Evolutionary conservation across 1,140 invertebrate species (phyloP), one percentile per base, ranked within the genome.

Genomic region (Zaprionus vittiger): DNA sequence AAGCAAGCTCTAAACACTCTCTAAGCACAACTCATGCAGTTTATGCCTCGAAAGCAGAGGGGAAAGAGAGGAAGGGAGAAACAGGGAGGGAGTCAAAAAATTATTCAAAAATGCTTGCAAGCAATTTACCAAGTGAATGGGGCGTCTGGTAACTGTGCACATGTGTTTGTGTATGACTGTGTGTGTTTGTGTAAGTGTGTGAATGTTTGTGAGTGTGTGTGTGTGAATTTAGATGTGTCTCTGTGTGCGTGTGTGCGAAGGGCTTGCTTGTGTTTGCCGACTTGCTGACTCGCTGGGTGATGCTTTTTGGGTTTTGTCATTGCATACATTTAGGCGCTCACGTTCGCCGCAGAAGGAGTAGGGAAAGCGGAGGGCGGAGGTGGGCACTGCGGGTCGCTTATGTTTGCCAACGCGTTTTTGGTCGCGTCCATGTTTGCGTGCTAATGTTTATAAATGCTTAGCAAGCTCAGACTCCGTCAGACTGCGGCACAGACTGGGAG

Each of bases 361-460:
- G 31, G 20, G 11, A 7, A 6, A 14, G 17, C 28, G 22, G 24
- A 11, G 14, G 26, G 38, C 28, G 26, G 5, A 15, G 17, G 3
- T n/a, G 26, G 41, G 7, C 62, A 24, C 17, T 49, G 47, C 2
- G 44, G 49, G 56, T 59, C 62, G 55, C 61, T 70, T 76, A 79
- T 78, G 79, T 90, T 80, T 91, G 83, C 73, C 71, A 86, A 80
- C 80, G 83, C 85, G 83, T 86, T 86, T 86, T 86, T 81, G 80
- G 83, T 71, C 83, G 83, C 83, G 83, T 86, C 83, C 84, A 90
- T 86, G 82, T 83, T 84, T 84, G 80, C 91, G 82, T 87, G 85
- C 81, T 91, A 91, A 91, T 91, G 85, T 91, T 91, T 91, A 91
- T 91, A 91, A 91, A 91, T 91, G 83, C 89, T 84, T 73, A 77